Percentiles rank a stretch among this genome's conserved stretches.
These are phyloP conservation scores for Callipepla squamata DNA, from an alignment of 2,113 vertebrate genomes.

Conservation along the genomic window DNA sequence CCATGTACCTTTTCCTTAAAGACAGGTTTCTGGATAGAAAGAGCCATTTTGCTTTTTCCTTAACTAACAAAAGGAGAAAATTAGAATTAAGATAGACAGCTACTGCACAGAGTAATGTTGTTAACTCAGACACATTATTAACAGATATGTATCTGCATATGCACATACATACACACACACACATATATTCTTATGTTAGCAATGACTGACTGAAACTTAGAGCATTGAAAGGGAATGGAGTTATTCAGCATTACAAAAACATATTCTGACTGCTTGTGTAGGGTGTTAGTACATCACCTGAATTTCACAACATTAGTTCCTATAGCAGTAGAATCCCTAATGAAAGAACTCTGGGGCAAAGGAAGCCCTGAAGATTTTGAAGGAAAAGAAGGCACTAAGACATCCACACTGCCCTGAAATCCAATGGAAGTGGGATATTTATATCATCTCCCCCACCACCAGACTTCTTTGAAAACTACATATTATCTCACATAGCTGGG, in stretches of 20 bases:
- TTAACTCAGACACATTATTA: background rate
- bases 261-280: background rate
- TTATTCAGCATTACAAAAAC: background rate
- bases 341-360: background rate
- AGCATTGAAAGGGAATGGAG: background rate
- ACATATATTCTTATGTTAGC: background rate
- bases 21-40: constrained; percentile 80
- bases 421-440: background rate
- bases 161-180: too few species aligned
- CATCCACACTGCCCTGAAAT: background rate
- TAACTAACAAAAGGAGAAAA: constrained; percentile 40
- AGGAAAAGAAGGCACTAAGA: background rate
- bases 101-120: background rate
- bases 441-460: background rate
- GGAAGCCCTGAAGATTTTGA: rapidly evolving
- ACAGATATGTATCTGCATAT: background rate
- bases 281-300: background rate
- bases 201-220: background rate
- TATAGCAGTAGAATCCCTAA: background rate
- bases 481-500: background rate
- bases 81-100: background rate
- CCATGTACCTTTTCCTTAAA: constrained; percentile 73
- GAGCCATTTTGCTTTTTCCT: constrained; percentile 74
- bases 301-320: background rate
- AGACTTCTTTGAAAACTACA: background rate